Percentiles rank a stretch among this genome's conserved stretches.
phyloP scores from a whole-genome alignment of 1,140 invertebrate species.

The Myzus persicae region DNA sequence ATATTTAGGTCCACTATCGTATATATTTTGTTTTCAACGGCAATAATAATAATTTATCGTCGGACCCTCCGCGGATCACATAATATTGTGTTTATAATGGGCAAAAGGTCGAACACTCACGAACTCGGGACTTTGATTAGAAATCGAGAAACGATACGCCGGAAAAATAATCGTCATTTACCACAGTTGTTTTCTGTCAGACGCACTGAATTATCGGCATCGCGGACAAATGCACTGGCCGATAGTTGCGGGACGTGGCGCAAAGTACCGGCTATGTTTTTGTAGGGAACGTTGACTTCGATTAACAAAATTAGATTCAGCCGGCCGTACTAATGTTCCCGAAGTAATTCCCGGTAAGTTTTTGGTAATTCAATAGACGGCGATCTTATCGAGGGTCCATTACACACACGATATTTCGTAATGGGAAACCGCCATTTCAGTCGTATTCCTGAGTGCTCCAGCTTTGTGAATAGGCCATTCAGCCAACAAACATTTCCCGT shows the following conservation, averaged over 20 bases:
- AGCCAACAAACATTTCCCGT: not conserved
- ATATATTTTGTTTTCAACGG: not conserved
- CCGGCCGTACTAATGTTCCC: slow-evolving; percentile 38
- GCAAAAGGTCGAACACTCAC: not conserved
- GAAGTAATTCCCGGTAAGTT: slow-evolving; percentile 35
- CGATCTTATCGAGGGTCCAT: slow-evolving; percentile 38
- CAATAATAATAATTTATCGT: not conserved
- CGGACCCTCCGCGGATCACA: not conserved
- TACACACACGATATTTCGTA: slow-evolving; percentile 27
- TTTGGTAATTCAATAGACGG: slow-evolving; percentile 37
- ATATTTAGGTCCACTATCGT: not conserved
- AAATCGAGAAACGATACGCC: not conserved
- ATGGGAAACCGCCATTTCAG: slow-evolving; percentile 32
- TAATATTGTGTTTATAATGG: not conserved
- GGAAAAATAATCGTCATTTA: slow-evolving; percentile 26
- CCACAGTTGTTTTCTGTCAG: not conserved
- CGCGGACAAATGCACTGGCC: not conserved
- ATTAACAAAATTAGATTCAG: slow-evolving; percentile 48
- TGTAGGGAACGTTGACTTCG: slow-evolving; percentile 23
- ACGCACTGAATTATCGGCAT: not conserved
- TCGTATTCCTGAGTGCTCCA: not conserved
- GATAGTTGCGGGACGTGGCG: not conserved
- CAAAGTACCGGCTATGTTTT: not conserved
- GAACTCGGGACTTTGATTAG: not conserved
- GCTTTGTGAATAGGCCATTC: slow-evolving; percentile 12